Percentiles rank a stretch among this genome's conserved stretches.
These are phyloP conservation scores for Candoia aspera DNA, from an alignment of 2,113 vertebrate species.

Conservation along the genomic window DNA sequence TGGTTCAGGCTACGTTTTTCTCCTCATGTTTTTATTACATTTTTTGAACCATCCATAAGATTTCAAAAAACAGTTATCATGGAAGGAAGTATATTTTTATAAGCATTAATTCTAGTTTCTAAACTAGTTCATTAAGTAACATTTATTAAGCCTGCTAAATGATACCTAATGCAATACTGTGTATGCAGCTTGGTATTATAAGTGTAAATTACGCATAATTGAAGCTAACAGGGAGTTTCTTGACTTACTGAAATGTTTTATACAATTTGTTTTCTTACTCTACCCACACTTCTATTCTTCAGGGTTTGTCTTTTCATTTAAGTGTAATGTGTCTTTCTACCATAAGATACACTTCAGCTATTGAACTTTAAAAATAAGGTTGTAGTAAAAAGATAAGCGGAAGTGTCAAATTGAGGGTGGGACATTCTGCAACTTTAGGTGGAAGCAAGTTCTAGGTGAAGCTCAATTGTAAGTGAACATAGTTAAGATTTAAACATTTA, in stretches of 20 bases:
- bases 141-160: neutral
- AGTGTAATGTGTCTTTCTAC: neutral
- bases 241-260: neutral
- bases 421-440: neutral
- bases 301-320: constrained; percentile 14
- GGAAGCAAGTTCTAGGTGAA: neutral
- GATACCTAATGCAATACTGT: neutral
- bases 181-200: neutral
- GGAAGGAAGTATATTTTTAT: neutral
- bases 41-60: neutral
- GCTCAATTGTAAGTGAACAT: neutral
- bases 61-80: neutral
- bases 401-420: neutral
- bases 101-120: neutral
- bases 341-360: neutral
- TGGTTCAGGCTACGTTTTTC: neutral
- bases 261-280: neutral
- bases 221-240: neutral
- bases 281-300: neutral
- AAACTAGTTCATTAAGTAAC: neutral
- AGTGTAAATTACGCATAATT: neutral
- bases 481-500: neutral
- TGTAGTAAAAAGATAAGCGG: neutral
- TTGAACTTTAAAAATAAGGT: neutral
- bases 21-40: neutral